Evolutionary conservation across 2,113 vertebrate species (phyloP).

Genomic region (Amblyopsis rosae): DNA sequence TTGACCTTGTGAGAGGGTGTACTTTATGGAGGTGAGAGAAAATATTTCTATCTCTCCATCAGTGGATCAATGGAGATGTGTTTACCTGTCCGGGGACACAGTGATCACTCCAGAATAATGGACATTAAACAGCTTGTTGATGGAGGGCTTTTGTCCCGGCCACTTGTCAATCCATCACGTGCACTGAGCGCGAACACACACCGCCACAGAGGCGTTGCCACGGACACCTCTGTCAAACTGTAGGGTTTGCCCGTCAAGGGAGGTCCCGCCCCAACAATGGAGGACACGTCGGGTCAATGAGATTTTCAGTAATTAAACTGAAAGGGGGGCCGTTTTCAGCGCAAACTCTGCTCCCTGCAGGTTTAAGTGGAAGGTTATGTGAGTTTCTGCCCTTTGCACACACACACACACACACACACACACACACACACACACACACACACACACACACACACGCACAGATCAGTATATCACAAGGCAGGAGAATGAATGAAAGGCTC

Average conservation of each 20-base stretch:
- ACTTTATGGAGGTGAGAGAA: constrained; percentile 88
- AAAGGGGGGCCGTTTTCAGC: constrained; percentile 61
- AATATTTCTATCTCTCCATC: constrained; percentile 90
- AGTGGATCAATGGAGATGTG: constrained; percentile 95
- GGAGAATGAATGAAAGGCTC: constrained; percentile 11
- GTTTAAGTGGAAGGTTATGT: constrained; percentile 38
- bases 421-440: constrained; percentile 20
- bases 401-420: constrained; percentile 9
- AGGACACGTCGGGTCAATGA: constrained; percentile 49
- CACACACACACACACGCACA: constrained; percentile 13
- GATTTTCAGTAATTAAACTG: constrained; percentile 65
- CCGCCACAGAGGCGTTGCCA: constrained; percentile 54
- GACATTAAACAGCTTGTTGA: constrained; percentile 93
- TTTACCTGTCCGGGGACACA: constrained; percentile 86
- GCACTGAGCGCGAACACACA: constrained; percentile 78
- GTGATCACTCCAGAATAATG: constrained; percentile 91
- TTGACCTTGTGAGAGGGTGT: constrained; percentile 84
- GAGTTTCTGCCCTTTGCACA: constrained; percentile 16
- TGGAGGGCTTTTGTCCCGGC: constrained; percentile 87
- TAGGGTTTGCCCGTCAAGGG: constrained; percentile 66
- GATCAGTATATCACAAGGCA: background rate
- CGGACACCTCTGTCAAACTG: constrained; percentile 76
- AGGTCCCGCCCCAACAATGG: constrained; percentile 52
- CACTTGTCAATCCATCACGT: constrained; percentile 88
- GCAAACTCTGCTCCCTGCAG: constrained; percentile 39